phyloP scores from a whole-genome alignment of 2,113 vertebrate species.

The Nycticorax nycticorax region DNA sequence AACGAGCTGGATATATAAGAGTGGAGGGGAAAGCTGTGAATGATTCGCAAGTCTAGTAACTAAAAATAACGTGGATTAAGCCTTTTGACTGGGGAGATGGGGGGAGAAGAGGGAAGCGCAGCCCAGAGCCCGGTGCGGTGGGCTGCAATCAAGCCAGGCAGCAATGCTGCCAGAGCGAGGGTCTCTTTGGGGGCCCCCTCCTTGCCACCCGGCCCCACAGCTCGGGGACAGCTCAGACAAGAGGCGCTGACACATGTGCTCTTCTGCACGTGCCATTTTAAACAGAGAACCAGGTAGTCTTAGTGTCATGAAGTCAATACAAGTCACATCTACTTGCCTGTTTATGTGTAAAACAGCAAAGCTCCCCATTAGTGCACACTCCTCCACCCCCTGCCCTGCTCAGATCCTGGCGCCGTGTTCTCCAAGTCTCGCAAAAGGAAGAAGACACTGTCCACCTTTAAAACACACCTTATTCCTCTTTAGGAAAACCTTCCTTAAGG shows the following conservation, averaged over 20 bases:
- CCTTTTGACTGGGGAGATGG: neutral
- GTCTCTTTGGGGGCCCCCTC: neutral
- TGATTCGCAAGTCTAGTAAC: neutral
- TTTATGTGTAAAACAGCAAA: neutral
- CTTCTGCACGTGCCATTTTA: neutral
- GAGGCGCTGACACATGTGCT: neutral
- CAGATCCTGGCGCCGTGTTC: neutral
- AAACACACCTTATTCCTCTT: neutral
- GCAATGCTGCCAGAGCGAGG: neutral
- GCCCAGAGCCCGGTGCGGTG: neutral
- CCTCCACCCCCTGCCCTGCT: neutral
- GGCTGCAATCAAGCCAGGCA: neutral
- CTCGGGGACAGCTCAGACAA: neutral
- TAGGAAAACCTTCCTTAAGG: neutral
- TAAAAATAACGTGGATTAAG: neutral
- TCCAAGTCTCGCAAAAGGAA: neutral
- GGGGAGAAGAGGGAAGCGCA: neutral
- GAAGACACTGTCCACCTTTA: neutral
- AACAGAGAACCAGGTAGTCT: rapidly evolving
- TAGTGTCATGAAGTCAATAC: neutral
- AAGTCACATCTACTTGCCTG: neutral
- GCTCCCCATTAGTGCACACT: neutral
- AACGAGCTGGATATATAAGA: neutral
- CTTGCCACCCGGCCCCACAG: neutral
- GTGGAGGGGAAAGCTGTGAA: neutral